Conservation (phyloP, 2,113 vertebrate genomes). For the Megalops atlanticus region DNA sequence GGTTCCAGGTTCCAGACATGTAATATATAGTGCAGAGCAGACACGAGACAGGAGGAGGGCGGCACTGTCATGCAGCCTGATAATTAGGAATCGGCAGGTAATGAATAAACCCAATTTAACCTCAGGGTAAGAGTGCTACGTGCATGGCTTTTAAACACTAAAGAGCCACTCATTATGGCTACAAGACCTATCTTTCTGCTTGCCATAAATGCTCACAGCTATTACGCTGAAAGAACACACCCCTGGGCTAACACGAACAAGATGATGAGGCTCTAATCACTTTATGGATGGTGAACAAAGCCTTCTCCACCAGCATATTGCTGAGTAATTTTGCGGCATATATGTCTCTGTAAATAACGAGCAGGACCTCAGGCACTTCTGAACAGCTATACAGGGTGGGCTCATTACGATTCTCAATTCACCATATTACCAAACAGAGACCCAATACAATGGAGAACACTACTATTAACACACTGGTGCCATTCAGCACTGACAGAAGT, state of each 20-base stretch:
- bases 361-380: conserved; percentile 30
- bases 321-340: conserved; percentile 20
- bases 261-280: neutral
- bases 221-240: neutral
- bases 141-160: neutral
- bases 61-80: neutral
- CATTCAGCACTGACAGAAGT: conserved; percentile 27
- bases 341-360: conserved; percentile 26
- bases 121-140: neutral
- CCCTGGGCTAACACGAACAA: neutral
- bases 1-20: no score
- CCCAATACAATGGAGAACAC: conserved; percentile 22
- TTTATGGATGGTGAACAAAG: conserved; percentile 23
- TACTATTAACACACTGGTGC: conserved; percentile 21
- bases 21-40: no score
- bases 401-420: neutral
- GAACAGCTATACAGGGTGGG: neutral
- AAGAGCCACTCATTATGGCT: neutral
- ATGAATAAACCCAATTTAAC: neutral
- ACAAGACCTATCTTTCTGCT: neutral
- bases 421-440: conserved; percentile 24
- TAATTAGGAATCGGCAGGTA: neutral
- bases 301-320: conserved; percentile 18
- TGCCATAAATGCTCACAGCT: neutral
- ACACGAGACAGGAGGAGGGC: neutral